These are phyloP conservation scores for Chalcosyrphus nemorum DNA, from an alignment of 2,888 invertebrate genomes.

Conservation along the genomic window DNA sequence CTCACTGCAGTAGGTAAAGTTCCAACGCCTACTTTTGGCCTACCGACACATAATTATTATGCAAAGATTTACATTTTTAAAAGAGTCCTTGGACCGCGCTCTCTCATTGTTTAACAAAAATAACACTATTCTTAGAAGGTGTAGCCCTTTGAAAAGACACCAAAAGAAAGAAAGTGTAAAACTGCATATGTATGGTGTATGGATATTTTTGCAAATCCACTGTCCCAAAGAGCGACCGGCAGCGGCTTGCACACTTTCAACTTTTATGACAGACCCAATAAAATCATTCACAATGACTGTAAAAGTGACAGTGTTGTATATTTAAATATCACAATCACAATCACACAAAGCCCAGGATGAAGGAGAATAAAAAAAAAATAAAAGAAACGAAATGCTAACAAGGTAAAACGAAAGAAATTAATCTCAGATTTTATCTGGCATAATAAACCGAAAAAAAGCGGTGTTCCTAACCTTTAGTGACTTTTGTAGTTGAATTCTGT, in stretches of 20 bases:
- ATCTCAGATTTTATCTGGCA: slow-evolving; percentile 54
- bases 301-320: slow-evolving; percentile 34
- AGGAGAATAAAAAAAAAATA: neutral
- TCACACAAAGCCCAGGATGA: neutral
- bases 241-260: slow-evolving; percentile 45
- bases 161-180: slow-evolving; percentile 13
- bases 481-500: slow-evolving; percentile 23
- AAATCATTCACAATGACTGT: slow-evolving; percentile 43
- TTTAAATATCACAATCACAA: slow-evolving; percentile 20
- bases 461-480: slow-evolving; percentile 55
- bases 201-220: slow-evolving; percentile 20
- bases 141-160: slow-evolving; percentile 22
- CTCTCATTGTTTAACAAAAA: neutral
- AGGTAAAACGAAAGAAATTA: slow-evolving; percentile 34
- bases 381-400: slow-evolving; percentile 27
- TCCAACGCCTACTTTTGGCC: slow-evolving; percentile 49
- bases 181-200: neutral
- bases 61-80: slow-evolving; percentile 50
- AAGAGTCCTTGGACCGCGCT: slow-evolving; percentile 39
- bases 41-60: slow-evolving; percentile 64
- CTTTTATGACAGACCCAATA: slow-evolving; percentile 43
- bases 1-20: slow-evolving; percentile 40
- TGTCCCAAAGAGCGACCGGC: too few species aligned
- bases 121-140: slow-evolving; percentile 24
- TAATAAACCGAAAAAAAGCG: slow-evolving; percentile 39